These are phyloP conservation scores for Polydrusus cervinus DNA, from an alignment of 2,888 invertebrate species.

Conservation along the genomic window DNA sequence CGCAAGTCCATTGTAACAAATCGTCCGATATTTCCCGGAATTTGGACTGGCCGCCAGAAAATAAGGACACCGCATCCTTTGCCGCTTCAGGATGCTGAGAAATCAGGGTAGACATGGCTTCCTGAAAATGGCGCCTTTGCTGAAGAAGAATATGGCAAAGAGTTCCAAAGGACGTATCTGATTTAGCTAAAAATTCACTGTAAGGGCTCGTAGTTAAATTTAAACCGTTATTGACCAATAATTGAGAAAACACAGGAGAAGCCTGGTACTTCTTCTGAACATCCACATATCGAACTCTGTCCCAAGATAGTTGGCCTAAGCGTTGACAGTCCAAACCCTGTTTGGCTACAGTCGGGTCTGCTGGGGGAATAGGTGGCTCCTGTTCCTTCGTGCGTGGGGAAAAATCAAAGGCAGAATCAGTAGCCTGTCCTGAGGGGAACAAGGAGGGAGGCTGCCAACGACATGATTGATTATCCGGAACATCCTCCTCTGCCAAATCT, in stretches of 20 bases:
- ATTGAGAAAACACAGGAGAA: conserved; percentile 19
- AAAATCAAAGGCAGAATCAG: conserved; percentile 15
- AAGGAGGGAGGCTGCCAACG: conserved; percentile 10
- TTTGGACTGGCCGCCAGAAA: conserved; percentile 7
- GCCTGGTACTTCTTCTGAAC: conserved; percentile 23
- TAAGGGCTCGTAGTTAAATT: background rate
- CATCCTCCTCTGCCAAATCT: background rate
- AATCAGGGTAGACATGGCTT: conserved; percentile 20
- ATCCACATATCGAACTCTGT: conserved; percentile 28
- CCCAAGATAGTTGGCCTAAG: conserved; percentile 13
- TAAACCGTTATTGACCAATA: conserved; percentile 10
- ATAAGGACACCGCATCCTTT: conserved; percentile 1
- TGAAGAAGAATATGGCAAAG: conserved; percentile 21
- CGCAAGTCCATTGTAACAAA: conserved; percentile 19
- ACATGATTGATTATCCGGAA: conserved; percentile 10
- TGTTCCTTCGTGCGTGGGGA: conserved; percentile 20
- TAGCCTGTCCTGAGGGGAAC: background rate
- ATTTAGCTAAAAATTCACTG: conserved; percentile 21
- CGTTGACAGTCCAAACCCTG: conserved; percentile 9
- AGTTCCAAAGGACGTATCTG: conserved; percentile 7
- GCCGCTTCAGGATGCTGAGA: conserved; percentile 12
- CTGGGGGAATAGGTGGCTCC: conserved; percentile 17
- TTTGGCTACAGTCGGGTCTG: conserved; percentile 7
- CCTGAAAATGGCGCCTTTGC: conserved; percentile 17
- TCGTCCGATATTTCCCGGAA: conserved; percentile 13